These are phyloP conservation scores for Escarpia spicata DNA, from an alignment of 2,888 invertebrate species.

Conservation along the genomic window DNA sequence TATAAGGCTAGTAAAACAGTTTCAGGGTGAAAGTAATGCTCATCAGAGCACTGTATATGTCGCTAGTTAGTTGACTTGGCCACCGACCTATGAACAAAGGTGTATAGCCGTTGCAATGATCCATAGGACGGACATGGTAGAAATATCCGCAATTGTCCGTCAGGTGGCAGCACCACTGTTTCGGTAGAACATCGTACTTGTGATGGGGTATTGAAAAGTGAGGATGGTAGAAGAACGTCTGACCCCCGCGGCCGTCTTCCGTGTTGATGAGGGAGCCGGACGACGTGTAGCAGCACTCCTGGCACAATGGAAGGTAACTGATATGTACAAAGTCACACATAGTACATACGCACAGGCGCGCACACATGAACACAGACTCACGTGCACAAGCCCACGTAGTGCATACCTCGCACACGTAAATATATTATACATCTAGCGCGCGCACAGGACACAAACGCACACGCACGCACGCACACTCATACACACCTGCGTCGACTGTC, in stretches of 20 bases:
- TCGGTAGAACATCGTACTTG: constrained; percentile 18
- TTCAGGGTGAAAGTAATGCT: not conserved
- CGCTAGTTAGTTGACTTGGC: not conserved
- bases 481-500: not conserved
- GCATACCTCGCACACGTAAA: too few relatives aligned
- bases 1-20: not conserved
- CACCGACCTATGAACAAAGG: not conserved
- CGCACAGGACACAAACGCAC: not conserved
- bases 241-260: constrained; percentile 21
- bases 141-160: constrained; percentile 14
- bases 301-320: not conserved
- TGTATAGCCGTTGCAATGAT: not conserved
- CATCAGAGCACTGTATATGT: not conserved
- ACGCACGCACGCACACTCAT: not conserved
- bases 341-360: not conserved
- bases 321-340: not conserved
- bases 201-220: not conserved
- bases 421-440: too few relatives aligned
- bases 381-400: too few relatives aligned
- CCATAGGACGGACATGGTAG: not conserved
- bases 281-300: constrained; percentile 30
- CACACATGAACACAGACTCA: not conserved
- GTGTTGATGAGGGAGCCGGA: constrained; percentile 24
- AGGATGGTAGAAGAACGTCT: constrained; percentile 27
- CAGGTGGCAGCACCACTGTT: constrained; percentile 21